Base-by-base conservation (phyloP, 2,888 invertebrate genomes). In the Polia nebulosa region DNA sequence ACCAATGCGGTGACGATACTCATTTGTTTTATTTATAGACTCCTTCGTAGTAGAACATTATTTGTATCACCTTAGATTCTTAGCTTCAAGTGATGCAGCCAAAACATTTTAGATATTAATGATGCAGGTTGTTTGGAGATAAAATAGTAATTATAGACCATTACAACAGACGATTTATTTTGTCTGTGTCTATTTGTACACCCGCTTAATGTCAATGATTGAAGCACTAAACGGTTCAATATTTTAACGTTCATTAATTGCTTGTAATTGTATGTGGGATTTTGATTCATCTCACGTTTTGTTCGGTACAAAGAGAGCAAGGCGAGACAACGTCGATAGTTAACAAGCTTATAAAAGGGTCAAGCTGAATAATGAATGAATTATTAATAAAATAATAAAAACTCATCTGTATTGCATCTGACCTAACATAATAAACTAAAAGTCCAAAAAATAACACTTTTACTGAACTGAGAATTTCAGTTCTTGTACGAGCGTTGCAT, bases 41-140 rank as follows among this genome's bases (percentile, higher is more conserved):
- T n/a, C 47, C 44, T 25, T 25, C 25, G 64, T 78, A 78, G 49
- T 27, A 64, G 39, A 62, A 68, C 63, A 76, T 76, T 29, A 70
- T 66, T 82, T 64, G 51, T 73, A 68, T 71, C 56, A 74, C 59
- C 59, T 66, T 62, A 71, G 32, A 69, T 79, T 52, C 55, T 49
- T 47, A 66, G 59, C 34, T 49, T 39, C 41, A 62, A 64, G 39
- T 39, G 51, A 58, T 60, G 67, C 59, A 70, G 83, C 76, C 78
- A 81, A 79, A 79, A 74, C 67, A 78, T 72, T 65, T 60, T 22
- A 69, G 17, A 59, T 67, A 77, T 75, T 68, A 71, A 80, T 78
- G 71, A 78, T 71, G 52, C 62, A 52, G 22, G 44, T 52, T 57
- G 49, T 58, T 66, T 56, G 3, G 36, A 66, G 41, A 67, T 68